Evolutionary conservation across 2,888 invertebrate species (phyloP).

Genomic region (Eledona agricola): DNA sequence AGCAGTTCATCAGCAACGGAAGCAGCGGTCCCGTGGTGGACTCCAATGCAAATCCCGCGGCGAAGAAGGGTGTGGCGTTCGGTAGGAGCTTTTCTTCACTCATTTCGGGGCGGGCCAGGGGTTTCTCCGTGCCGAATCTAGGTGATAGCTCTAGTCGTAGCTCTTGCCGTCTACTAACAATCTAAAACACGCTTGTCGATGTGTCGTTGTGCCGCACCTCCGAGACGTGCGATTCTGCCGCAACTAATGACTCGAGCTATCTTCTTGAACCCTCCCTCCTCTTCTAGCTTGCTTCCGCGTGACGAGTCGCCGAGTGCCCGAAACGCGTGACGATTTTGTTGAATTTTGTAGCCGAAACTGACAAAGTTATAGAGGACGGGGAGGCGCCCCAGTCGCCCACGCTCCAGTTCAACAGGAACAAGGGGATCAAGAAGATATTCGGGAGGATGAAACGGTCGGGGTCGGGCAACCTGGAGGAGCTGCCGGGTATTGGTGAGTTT

Average conservation of each 20-base stretch:
- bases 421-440: slow-evolving; percentile 74
- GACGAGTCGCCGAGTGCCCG: slow-evolving; percentile 5
- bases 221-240: slow-evolving; percentile 16
- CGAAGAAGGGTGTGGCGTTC: slow-evolving; percentile 76
- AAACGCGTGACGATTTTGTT: too few relatives aligned
- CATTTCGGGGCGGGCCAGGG: slow-evolving; percentile 71
- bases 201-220: slow-evolving; percentile 23
- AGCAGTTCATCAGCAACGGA: slow-evolving; percentile 66
- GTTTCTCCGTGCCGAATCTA: slow-evolving; percentile 92
- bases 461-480: slow-evolving; percentile 74
- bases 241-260: slow-evolving; percentile 49
- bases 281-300: slow-evolving; percentile 11
- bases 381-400: slow-evolving; percentile 54
- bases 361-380: slow-evolving; percentile 65
- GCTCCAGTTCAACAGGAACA: slow-evolving; percentile 65
- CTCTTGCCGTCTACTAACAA: slow-evolving; percentile 38
- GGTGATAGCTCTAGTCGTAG: slow-evolving; percentile 69
- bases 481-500: slow-evolving; percentile 70
- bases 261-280: slow-evolving; percentile 32
- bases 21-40: slow-evolving; percentile 54
- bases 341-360: slow-evolving; percentile 76
- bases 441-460: slow-evolving; percentile 75
- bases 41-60: slow-evolving; percentile 62
- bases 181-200: slow-evolving; percentile 27
- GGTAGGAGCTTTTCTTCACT: slow-evolving; percentile 70